Evolutionary conservation across 2,888 invertebrate species (phyloP), one percentile per base, ranked within the genome.

Genomic region (Volucella inanis): DNA sequence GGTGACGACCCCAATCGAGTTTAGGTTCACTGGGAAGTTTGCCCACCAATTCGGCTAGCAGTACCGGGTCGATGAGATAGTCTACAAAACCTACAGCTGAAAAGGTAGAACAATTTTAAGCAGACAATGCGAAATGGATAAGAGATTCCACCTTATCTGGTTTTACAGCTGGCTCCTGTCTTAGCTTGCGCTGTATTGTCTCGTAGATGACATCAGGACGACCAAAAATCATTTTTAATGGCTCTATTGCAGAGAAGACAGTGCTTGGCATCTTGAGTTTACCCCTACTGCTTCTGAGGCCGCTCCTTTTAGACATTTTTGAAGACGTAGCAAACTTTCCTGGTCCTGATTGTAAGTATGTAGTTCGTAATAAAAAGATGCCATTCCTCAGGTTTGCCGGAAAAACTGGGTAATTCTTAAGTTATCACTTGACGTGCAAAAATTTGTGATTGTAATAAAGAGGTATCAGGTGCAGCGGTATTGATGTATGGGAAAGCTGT

Each of bases 211-310:
- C 43, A 9, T 84, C 81, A 12, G 79, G 77, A 3, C 82, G 52
- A 1, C 85, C 81, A 50, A 72, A 85, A 50, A 79, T 55, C 81
- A 87, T 81, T 4, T 64, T 64, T 1, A 87, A 61, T 4, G 75
- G 72, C n/a, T 77, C 59, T 8, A 80, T 82, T 8, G 74, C 87
- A 52, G 43, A 62, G 1, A 54, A 52, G 10, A 82, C 82, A 12
- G 79, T 87, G 2, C 47, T 41, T 41, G 87, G 80, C 52, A 83
- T 67, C 74, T 80, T 80, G 2, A 87, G 54, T 41, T 77, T 79
- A 22, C 78, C 74, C 41, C 43, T 22, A 81, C 81, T 15, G 67
- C 78, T n/a, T 78, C 78, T n/a, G 68, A 39, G 6, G 67, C 83
- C 4, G 45, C 22, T 8, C 80, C 74, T 45, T 74, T 81, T 8